Base-by-base conservation (phyloP, 2,113 vertebrate genomes). In the Sinosuthora webbiana region DNA sequence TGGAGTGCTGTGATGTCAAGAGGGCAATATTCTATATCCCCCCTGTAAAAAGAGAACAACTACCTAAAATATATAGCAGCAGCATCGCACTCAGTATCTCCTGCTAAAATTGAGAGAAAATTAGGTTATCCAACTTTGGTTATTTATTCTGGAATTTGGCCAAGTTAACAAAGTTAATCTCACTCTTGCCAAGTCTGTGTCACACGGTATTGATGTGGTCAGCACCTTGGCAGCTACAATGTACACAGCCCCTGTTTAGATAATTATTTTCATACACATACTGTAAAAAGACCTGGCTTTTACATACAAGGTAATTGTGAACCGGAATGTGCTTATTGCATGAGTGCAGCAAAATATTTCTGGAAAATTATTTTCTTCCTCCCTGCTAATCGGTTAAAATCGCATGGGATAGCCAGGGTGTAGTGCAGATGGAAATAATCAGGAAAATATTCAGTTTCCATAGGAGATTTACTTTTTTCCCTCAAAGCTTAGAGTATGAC, bases 371-470 rank as follows among this genome's bases (percentile, higher is more conserved):
- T 74, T 95, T 91, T 92, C 89, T 83, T 89, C 65, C 92, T 94
- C 69, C 44, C 11, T 21, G 19, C 71, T 93, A 90, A 93, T 96
- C 6, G 15, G 93, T 87, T 87, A 93, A 87, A 94, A 87, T 95
- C 3, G 0, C 90, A 89, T 75, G 89, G 93, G 88, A 82, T 74
- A 89, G 52, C 65, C 81, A 90, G 88, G 28, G 71, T 89, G 90
- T 60, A 94, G 64, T 69, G 83, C 96, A 97, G 94, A 96, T 96
- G 96, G 95, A 97, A 97, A 86, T 74, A 90, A 96, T 97, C 93
- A 95, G 53, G 74, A 91, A 95, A 95, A 96, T 91, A 91, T 24
- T 96, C 83, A 6, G 33, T 89, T 97, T 90, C 68, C 60, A 95
- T 65, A 89, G 12, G 49, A 94, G 73, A 83, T 44, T 69, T 52